A percentile compares a stretch with the other conserved stretches of the same genome.
These are phyloP conservation scores for Seriola quinqueradiata DNA, from an alignment of 2,113 vertebrate genomes.

Conservation along the genomic window DNA sequence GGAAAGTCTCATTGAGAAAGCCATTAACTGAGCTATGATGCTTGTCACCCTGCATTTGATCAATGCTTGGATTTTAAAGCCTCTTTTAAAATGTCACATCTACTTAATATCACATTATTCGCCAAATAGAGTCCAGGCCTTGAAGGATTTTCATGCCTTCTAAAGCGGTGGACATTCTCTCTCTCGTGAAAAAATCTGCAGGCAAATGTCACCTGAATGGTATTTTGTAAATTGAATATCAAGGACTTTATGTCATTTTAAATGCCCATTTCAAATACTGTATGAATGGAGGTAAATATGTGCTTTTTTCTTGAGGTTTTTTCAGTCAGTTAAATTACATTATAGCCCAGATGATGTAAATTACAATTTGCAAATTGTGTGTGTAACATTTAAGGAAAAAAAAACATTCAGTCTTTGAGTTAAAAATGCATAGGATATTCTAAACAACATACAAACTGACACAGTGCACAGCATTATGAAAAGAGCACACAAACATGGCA, in stretches of 20 bases:
- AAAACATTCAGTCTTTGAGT: neutral
- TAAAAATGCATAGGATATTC: neutral
- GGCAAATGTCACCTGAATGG: constrained; percentile 64
- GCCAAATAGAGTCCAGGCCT: constrained; percentile 49
- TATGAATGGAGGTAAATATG: constrained; percentile 20
- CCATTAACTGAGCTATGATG: constrained; percentile 73
- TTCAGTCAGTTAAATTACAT: constrained; percentile 4
- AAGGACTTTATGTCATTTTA: constrained; percentile 17
- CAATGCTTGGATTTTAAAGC: constrained; percentile 70
- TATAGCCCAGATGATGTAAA: neutral
- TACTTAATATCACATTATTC: constrained; percentile 77
- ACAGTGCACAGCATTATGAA: neutral
- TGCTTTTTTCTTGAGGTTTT: constrained; percentile 19
- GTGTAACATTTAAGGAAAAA: neutral
- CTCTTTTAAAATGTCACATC: constrained; percentile 79
- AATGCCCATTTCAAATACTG: constrained; percentile 20
- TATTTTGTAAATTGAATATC: constrained; percentile 48
- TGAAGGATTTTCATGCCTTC: constrained; percentile 59
- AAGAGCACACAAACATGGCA: neutral
- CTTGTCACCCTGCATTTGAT: constrained; percentile 72
- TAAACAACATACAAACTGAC: neutral
- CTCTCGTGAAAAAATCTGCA: constrained; percentile 46
- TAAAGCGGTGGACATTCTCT: constrained; percentile 25
- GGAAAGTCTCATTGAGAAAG: constrained; percentile 54
- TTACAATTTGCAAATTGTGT: neutral